These are phyloP conservation scores for Lasioglossum vierecki DNA, from an alignment of 2,888 invertebrate species.

Conservation along the genomic window DNA sequence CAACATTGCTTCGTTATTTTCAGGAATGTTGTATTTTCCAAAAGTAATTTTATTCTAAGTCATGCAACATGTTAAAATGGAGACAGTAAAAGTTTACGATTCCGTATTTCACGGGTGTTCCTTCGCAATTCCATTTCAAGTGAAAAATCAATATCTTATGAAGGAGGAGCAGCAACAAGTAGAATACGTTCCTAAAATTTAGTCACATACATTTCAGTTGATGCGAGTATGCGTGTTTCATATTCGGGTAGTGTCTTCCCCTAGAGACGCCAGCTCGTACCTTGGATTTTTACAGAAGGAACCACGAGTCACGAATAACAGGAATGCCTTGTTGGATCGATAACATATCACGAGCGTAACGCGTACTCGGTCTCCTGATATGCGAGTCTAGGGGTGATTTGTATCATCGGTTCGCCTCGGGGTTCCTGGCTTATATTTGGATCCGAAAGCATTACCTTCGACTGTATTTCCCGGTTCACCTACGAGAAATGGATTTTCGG, in stretches of 20 bases:
- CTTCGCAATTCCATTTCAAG: not conserved
- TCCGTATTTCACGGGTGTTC: not conserved
- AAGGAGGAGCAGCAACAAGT: conserved; percentile 3
- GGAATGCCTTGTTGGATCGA: conserved; percentile 36
- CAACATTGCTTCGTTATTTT: not conserved
- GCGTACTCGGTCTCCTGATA: not conserved
- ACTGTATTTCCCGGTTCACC: not conserved
- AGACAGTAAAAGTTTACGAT: not conserved
- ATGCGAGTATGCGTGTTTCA: not conserved
- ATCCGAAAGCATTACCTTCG: not conserved
- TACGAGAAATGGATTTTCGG: not conserved
- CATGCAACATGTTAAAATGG: not conserved
- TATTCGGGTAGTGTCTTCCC: not conserved
- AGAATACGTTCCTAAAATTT: conserved; percentile 7
- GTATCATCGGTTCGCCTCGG: not conserved
- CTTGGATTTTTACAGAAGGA: conserved; percentile 6
- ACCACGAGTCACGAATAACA: conserved; percentile 29
- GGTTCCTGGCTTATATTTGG: conserved; percentile 6
- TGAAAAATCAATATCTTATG: not conserved
- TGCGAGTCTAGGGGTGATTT: conserved; percentile 3
- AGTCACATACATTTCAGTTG: not conserved
- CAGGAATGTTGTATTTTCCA: not conserved
- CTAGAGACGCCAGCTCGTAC: not conserved
- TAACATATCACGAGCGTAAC: conserved; percentile 18
- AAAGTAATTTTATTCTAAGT: not conserved